Evolutionary conservation across 2,888 invertebrate genomes (phyloP).

Genomic region (Agrochola lychnidis): DNA sequence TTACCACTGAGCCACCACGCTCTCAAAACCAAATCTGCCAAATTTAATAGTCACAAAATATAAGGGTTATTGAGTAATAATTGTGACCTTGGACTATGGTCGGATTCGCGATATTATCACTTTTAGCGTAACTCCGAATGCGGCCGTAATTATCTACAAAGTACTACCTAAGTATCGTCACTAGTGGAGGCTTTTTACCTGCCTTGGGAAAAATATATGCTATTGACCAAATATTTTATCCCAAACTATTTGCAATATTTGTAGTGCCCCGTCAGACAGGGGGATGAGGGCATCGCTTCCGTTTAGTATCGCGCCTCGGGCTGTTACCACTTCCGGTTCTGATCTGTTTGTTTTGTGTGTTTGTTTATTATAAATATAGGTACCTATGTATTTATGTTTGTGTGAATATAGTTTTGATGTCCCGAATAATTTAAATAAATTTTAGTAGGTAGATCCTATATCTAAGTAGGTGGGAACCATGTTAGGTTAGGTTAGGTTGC

Average conservation of each 20-base stretch:
- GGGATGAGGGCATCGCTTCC: slow-evolving; percentile 64
- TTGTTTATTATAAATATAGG: slow-evolving; percentile 37
- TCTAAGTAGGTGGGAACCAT: not conserved
- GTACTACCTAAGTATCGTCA: no score
- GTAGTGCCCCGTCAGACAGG: slow-evolving; percentile 11
- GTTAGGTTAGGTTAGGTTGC: no score
- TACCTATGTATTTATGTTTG: not conserved
- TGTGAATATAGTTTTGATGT: not conserved
- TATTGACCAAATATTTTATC: slow-evolving; percentile 16
- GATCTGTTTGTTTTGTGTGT: slow-evolving; percentile 64
- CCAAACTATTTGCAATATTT: slow-evolving; percentile 47
- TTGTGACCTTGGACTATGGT: no score
- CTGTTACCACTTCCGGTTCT: slow-evolving; percentile 75
- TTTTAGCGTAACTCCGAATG: no score
- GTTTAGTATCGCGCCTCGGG: slow-evolving; percentile 73
- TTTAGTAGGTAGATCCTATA: not conserved
- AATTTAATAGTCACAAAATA: no score
- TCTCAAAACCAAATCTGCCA: no score
- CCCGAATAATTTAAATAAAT: not conserved
- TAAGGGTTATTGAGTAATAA: no score
- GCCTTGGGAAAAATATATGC: no score
- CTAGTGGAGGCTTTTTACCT: no score
- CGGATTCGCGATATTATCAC: no score
- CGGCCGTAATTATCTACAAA: no score
- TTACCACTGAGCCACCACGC: no score